A percentile compares a stretch with the other conserved stretches of the same genome.
These are phyloP conservation scores for Polyergus mexicanus DNA, from an alignment of 1,140 invertebrate species.

Conservation along the genomic window DNA sequence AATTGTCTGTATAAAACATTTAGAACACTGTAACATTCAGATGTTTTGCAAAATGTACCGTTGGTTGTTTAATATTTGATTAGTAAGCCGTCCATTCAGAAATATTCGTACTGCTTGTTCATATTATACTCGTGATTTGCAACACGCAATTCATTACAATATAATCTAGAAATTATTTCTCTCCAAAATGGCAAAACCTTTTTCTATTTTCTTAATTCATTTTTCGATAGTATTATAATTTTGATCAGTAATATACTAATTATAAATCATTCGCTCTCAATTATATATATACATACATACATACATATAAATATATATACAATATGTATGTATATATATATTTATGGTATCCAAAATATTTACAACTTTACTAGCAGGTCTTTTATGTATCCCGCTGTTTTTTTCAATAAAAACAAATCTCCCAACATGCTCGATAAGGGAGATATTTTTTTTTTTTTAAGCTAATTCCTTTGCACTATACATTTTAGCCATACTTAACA, in stretches of 20 bases:
- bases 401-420: slow-evolving; percentile 62
- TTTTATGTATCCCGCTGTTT: slow-evolving; percentile 48
- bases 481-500: slow-evolving; percentile 51
- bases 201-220: slow-evolving; percentile 42
- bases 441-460: slow-evolving; percentile 60
- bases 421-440: slow-evolving; percentile 11
- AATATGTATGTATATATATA: slow-evolving; percentile 50
- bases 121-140: slow-evolving; percentile 45
- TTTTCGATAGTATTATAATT: slow-evolving; percentile 67
- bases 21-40: slow-evolving; percentile 74
- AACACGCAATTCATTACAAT: slow-evolving; percentile 40
- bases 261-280: slow-evolving; percentile 70
- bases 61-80: slow-evolving; percentile 71
- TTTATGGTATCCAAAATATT: slow-evolving; percentile 75
- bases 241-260: slow-evolving; percentile 73
- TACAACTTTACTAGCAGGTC: slow-evolving; percentile 72
- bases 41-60: slow-evolving; percentile 70
- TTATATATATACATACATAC: slow-evolving; percentile 67
- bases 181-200: slow-evolving; percentile 25
- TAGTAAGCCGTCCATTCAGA: slow-evolving; percentile 71
- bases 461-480: slow-evolving; percentile 38
- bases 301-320: slow-evolving; percentile 59
- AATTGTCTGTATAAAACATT: slow-evolving; percentile 75
- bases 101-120: slow-evolving; percentile 60
- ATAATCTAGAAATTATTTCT: slow-evolving; percentile 58